Conservation (phyloP, 2,113 vertebrate genomes). For the Gymnorhina tibicen region DNA sequence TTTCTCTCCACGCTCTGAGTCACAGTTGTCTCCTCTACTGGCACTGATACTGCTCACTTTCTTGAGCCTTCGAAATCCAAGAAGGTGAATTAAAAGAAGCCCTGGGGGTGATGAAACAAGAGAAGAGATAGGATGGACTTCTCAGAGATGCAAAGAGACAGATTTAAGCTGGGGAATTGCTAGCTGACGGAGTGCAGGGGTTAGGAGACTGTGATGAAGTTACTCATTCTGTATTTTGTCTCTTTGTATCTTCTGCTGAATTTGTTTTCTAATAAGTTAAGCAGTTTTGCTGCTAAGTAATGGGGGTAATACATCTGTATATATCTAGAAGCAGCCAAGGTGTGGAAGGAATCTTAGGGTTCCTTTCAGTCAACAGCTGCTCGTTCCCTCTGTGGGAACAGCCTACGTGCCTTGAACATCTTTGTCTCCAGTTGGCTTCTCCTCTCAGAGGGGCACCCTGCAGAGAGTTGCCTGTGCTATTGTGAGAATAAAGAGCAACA, state of each 20-base stretch:
- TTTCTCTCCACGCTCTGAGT: not conserved
- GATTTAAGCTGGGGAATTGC: not conserved
- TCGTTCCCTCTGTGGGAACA: not conserved
- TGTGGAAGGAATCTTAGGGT: not conserved
- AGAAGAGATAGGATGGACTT: not conserved
- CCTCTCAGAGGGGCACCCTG: not conserved
- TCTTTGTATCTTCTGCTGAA: not conserved
- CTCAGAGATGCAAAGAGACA: not conserved
- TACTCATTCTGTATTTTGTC: not conserved
- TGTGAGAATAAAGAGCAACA: not conserved
- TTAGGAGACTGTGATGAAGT: not conserved
- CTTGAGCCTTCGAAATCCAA: not conserved
- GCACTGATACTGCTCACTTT: not conserved
- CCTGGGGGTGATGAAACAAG: not conserved
- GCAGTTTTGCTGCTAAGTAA: not conserved
- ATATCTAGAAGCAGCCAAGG: not conserved
- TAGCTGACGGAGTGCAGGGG: not conserved
- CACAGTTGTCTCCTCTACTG: not conserved
- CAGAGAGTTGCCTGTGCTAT: not conserved
- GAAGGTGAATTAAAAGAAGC: slow-evolving; percentile 20
- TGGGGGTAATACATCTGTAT: not conserved
- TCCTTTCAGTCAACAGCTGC: not conserved
- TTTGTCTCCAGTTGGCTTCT: not conserved
- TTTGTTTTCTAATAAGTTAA: not conserved
- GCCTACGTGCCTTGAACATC: not conserved